Percentiles rank a stretch among this genome's conserved stretches.
Conservation (phyloP, 2,113 vertebrate species). For the Hemicordylus capensis region DNA sequence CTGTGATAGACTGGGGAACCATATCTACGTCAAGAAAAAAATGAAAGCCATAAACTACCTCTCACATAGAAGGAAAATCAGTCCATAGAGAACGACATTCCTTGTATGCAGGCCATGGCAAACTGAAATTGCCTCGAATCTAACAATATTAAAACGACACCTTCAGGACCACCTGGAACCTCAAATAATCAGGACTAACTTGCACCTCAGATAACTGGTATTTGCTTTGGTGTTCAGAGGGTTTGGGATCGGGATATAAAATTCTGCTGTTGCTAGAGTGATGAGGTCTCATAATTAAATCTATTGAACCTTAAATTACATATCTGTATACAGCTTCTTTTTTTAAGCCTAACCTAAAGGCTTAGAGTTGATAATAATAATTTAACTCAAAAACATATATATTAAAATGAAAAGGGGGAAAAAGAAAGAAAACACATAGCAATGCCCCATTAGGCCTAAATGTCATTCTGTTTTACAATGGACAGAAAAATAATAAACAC, state of each 20-base stretch:
- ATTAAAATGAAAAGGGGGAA: neutral
- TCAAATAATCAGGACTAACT: neutral
- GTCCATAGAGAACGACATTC: neutral
- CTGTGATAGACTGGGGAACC: conserved; percentile 13
- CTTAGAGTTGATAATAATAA: neutral
- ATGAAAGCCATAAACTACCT: conserved; percentile 30
- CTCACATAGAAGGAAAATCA: neutral
- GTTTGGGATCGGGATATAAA: neutral
- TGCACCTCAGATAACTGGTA: neutral
- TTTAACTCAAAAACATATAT: neutral
- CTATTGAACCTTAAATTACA: neutral
- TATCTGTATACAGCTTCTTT: neutral
- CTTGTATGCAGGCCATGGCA: neutral
- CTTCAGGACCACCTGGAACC: neutral
- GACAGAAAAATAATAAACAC: too few relatives aligned
- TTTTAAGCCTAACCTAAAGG: neutral
- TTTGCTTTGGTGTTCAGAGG: neutral
- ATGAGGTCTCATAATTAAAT: neutral
- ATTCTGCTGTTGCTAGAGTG: neutral
- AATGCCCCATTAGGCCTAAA: too few relatives aligned
- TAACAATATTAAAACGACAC: neutral
- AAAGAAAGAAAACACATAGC: neutral
- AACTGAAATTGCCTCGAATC: neutral
- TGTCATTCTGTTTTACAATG: too few relatives aligned
- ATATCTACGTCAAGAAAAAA: conserved; percentile 32